Base-by-base conservation (phyloP, 2,797 vertebrate species). In the Acrossocheilus wenchowensis region DNA sequence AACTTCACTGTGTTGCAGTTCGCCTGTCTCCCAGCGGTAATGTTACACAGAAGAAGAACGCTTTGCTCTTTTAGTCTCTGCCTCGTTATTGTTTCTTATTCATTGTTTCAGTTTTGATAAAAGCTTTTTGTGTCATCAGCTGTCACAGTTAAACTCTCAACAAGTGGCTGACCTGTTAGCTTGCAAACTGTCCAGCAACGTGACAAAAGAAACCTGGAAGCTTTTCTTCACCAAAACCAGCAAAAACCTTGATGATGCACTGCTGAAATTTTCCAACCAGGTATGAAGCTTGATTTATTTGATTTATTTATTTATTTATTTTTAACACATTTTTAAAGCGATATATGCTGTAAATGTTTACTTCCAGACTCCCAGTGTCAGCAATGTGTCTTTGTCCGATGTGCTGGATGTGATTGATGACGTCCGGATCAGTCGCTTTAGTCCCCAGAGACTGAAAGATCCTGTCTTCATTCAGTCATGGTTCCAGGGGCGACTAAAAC, bases 201-300 rank as follows among this genome's bases (percentile, higher is more conserved):
- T 85, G 74, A 30, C 64, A 21, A 85, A 85, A 85, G 64, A 85
- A 1, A n/a, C 64, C 50, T 85, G 83, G 83, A 85, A 85, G 62
- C 83, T 85, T 43, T 45, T 79, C 64, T 79, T 85, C 48, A 78
- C 1, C 11, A 69, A 60, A 71, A 54, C n/a, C 50, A 45, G 34
- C 83, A 15, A 50, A 57, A 43, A 2, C 5, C 83, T 85, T 23
- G 83, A 85, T 34, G 83, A 85, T 11, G 83, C 81, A 21, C 69
- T 83, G 15, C 52, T 74, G 3, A 74, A 12, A n/a, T 69, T 50
- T 15, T 72, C 77, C 36, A 85, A 85, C 77, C 80, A n/a, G 66
- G 84, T 85, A 80, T 60, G 50, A 54, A 30, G 36, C 23, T 30
- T 17, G 30, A 36, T 36, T 34, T 2, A 34, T 34, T 2, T 34